phyloP scores from a whole-genome alignment of 2,888 invertebrate genomes.

The Drosophila fulvimacula region DNA sequence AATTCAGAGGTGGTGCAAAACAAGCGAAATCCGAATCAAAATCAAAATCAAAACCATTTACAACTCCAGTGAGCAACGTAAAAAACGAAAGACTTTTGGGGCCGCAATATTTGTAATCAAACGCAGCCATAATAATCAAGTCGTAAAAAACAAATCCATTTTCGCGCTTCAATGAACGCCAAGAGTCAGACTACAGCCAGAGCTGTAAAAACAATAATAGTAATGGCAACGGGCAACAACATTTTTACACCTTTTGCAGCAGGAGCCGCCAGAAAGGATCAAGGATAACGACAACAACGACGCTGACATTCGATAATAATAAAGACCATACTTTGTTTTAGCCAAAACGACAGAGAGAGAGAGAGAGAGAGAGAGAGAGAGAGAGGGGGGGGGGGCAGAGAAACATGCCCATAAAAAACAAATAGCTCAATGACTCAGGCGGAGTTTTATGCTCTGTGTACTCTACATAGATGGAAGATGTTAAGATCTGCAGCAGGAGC shows the following conservation, averaged over 20 bases:
- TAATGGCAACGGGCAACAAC: conserved; percentile 63
- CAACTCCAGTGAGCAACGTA: conserved; percentile 58
- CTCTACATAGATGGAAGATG: conserved; percentile 19
- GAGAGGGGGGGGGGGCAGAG: not conserved
- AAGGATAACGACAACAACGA: conserved; percentile 52
- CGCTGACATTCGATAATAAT: conserved; percentile 60
- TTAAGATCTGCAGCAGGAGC: conserved; percentile 26
- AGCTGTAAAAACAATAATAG: conserved; percentile 74
- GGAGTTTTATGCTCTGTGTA: conserved; percentile 56
- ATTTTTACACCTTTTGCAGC: conserved; percentile 74
- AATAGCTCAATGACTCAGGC: conserved; percentile 68
- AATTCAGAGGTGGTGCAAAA: conserved; percentile 19
- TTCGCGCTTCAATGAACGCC: conserved; percentile 77
- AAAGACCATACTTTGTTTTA: conserved; percentile 47
- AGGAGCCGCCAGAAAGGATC: conserved; percentile 55
- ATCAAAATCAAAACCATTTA: conserved; percentile 65
- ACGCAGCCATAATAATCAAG: conserved; percentile 83
- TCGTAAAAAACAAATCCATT: conserved; percentile 83
- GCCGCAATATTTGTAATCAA: conserved; percentile 79
- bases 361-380: not conserved
- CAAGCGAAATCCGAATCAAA: conserved; percentile 3
- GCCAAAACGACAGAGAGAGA: conserved; percentile 8
- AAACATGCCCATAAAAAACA: conserved; percentile 55
- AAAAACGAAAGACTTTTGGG: conserved; percentile 33
- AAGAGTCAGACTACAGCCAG: conserved; percentile 36